Conservation (phyloP, 30 jellyfish, hydroid and myxozoan species). For the Catostylus mosaicus region DNA sequence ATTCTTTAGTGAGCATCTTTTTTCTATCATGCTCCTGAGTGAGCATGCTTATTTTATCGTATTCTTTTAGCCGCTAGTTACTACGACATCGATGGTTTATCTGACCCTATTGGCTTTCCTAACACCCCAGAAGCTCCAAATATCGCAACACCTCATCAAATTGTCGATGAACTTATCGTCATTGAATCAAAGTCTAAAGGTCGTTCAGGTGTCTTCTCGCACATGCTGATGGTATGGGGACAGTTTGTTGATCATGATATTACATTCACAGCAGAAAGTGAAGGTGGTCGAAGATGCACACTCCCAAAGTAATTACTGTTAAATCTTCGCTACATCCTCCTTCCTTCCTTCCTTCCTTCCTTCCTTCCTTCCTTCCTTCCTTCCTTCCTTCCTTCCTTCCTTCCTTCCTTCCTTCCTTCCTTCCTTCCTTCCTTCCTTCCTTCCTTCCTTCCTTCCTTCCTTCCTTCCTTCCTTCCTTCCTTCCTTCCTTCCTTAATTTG, state of each 20-base stretch:
- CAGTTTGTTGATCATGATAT: constrained; percentile 89
- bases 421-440: background rate
- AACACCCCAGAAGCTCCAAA: constrained; percentile 74
- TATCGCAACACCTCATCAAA: constrained; percentile 76
- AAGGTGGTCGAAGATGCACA: constrained; percentile 76
- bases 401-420: background rate
- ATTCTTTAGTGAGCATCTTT: background rate
- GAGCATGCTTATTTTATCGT: background rate
- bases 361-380: background rate
- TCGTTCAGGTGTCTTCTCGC: constrained; percentile 60
- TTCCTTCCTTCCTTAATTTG: no score
- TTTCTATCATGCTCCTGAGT: background rate
- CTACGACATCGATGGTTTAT: constrained; percentile 78
- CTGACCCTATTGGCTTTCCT: constrained; percentile 86
- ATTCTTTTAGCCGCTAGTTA: constrained; percentile 65
- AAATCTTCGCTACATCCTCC: background rate
- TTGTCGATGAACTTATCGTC: constrained; percentile 30
- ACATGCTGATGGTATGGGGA: constrained; percentile 88
- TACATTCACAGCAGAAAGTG: constrained; percentile 87
- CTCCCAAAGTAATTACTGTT: constrained; percentile 41
- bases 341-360: background rate
- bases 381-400: background rate
- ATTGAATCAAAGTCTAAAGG: constrained; percentile 49
- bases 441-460: background rate
- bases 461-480: background rate